Evolutionary conservation across 1,140 invertebrate species (phyloP).

Genomic region (Pseudobourletiella spinata): DNA sequence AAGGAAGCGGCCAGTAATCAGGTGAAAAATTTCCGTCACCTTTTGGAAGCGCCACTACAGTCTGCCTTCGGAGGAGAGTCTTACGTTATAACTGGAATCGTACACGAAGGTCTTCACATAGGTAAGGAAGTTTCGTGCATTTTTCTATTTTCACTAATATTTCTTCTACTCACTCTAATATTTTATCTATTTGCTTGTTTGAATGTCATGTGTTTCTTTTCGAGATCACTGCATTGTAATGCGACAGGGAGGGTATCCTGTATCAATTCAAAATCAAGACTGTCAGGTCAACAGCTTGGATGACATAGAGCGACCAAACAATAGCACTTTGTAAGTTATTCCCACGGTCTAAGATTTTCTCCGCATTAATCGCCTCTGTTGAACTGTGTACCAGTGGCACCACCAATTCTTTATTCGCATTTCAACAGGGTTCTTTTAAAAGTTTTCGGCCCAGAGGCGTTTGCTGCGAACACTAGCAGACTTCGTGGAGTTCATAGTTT

Average conservation of each 20-base stretch:
- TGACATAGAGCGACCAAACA: slow-evolving; percentile 40
- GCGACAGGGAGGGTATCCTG: slow-evolving; percentile 45
- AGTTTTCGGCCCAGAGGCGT: slow-evolving; percentile 37
- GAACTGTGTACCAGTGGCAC: not conserved
- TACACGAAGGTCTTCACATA: slow-evolving; percentile 43
- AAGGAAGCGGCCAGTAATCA: slow-evolving; percentile 5
- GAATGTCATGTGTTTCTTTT: slow-evolving; percentile 28
- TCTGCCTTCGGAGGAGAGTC: slow-evolving; percentile 42
- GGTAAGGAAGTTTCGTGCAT: slow-evolving; percentile 39
- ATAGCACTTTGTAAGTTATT: slow-evolving; percentile 45
- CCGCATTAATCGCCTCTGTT: not conserved
- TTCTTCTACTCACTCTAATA: not conserved
- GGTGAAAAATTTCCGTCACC: slow-evolving; percentile 34
- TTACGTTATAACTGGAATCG: slow-evolving; percentile 43
- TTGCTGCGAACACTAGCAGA: slow-evolving; percentile 41
- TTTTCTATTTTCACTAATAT: not conserved
- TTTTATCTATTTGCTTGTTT: not conserved
- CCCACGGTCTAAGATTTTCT: no score
- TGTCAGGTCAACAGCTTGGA: slow-evolving; percentile 38
- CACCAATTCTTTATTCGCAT: not conserved
- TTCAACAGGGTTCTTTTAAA: slow-evolving; percentile 44
- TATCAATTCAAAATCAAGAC: slow-evolving; percentile 41
- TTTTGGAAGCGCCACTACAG: slow-evolving; percentile 40
- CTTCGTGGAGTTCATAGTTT: slow-evolving; percentile 39
- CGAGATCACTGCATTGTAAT: slow-evolving; percentile 48